These are phyloP conservation scores for Amphiura filiformis DNA, from an alignment of 35 echinoderm and acorn worm species.

Conservation along the genomic window DNA sequence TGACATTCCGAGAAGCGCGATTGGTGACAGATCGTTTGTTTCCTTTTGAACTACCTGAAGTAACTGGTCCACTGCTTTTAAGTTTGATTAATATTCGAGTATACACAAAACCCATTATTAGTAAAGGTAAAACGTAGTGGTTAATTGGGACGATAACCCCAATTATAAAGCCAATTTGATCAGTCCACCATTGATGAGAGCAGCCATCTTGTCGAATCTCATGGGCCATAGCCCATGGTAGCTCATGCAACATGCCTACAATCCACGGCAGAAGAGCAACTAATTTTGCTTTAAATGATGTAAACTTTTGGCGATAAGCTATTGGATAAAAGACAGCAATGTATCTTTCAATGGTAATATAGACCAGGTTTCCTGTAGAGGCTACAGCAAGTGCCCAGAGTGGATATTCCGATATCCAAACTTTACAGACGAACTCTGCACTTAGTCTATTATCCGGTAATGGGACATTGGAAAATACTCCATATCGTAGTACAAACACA, in stretches of 20 bases:
- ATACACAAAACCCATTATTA: constrained; percentile 87
- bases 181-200: background rate
- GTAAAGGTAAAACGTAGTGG: constrained; percentile 74
- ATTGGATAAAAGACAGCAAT: constrained; percentile 90
- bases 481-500: constrained; percentile 18
- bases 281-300: constrained; percentile 39
- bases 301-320: constrained; percentile 63
- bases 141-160: constrained; percentile 66
- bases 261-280: constrained; percentile 69
- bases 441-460: background rate
- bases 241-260: constrained; percentile 60
- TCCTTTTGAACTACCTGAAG: background rate
- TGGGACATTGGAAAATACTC: background rate
- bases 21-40: background rate
- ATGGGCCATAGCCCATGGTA: constrained; percentile 71
- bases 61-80: background rate
- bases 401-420: constrained; percentile 84
- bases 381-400: constrained; percentile 78
- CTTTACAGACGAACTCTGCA: constrained; percentile 59
- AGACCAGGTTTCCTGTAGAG: constrained; percentile 80
- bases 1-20: constrained; percentile 57
- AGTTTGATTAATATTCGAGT: constrained; percentile 72
- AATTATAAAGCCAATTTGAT: background rate
- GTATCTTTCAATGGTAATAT: constrained; percentile 77
- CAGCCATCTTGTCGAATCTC: background rate